Percentiles rank a stretch among this genome's conserved stretches.
phyloP scores from a whole-genome alignment of 1,140 invertebrate genomes.

The Drosophila melanogaster region DNA sequence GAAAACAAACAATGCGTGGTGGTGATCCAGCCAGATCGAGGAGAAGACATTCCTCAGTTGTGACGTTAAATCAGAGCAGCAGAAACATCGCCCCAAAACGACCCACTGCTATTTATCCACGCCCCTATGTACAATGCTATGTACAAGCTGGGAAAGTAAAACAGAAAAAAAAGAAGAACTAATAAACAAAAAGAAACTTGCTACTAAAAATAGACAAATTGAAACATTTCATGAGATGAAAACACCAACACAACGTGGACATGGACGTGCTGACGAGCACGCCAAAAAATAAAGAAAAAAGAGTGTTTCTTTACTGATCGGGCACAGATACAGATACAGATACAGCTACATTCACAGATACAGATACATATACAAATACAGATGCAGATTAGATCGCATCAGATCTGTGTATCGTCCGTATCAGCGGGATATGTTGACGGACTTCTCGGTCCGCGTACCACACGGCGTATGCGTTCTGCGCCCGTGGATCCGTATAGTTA shows the following conservation, averaged over 20 bases:
- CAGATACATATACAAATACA: constrained; percentile 17
- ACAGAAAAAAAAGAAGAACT: constrained; percentile 54
- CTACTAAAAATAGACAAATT: constrained; percentile 80
- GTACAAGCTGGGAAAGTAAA: constrained; percentile 38
- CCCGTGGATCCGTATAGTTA: constrained; percentile 34
- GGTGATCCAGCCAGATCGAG: constrained; percentile 47
- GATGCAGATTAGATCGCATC: constrained; percentile 4
- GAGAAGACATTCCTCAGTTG: constrained; percentile 67
- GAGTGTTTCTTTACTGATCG: constrained; percentile 43
- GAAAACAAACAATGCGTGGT: constrained; percentile 60
- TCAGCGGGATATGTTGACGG: constrained; percentile 62
- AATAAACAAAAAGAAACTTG: constrained; percentile 83
- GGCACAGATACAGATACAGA: constrained; percentile 16
- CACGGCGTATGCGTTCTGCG: constrained; percentile 76
- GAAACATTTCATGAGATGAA: constrained; percentile 79
- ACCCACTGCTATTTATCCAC: constrained; percentile 67
- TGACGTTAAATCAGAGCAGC: constrained; percentile 76
- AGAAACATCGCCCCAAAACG: constrained; percentile 61
- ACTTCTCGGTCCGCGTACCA: constrained; percentile 53
- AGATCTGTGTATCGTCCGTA: constrained; percentile 18
- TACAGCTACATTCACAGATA: constrained; percentile 8
- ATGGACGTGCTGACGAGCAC: constrained; percentile 66
- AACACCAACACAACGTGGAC: constrained; percentile 70
- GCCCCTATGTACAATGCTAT: constrained; percentile 18
- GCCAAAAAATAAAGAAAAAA: constrained; percentile 39